phyloP scores from a whole-genome alignment of 64 coral and sea anemone genomes.

The Montipora sp. region DNA sequence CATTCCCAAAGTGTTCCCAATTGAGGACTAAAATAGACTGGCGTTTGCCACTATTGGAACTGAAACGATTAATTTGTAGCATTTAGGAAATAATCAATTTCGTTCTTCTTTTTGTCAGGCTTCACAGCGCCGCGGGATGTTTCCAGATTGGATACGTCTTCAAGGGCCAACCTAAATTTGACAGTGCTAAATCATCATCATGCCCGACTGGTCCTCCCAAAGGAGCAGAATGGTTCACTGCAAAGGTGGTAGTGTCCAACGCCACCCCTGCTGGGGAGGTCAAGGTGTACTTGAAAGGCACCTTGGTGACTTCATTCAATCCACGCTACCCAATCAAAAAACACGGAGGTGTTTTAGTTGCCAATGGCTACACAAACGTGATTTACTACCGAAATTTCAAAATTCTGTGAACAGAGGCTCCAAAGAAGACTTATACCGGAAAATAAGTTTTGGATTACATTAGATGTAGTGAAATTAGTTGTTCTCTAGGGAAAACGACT shows the following conservation, averaged over 20 bases:
- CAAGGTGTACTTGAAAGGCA: constrained; percentile 16
- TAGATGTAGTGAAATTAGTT: too few relatives aligned
- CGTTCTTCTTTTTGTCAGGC: constrained; percentile 1
- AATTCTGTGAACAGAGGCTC: neutral
- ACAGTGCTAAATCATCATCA: neutral
- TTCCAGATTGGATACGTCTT: constrained; percentile 57
- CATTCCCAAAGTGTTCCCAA: too few relatives aligned
- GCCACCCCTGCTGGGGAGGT: constrained; percentile 2
- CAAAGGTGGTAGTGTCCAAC: constrained; percentile 22
- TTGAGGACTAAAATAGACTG: too few relatives aligned
- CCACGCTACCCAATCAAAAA: constrained; percentile 45
- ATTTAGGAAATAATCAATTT: neutral
- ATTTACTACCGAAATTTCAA: constrained; percentile 43
- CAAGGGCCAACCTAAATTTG: constrained; percentile 60
- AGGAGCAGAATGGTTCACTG: constrained; percentile 57
- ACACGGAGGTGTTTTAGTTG: constrained; percentile 56
- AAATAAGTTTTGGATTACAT: neutral
- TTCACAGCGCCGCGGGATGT: constrained; percentile 23
- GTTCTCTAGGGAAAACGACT: too few relatives aligned
- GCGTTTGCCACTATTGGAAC: too few relatives aligned
- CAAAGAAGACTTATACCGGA: neutral
- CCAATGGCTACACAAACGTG: constrained; percentile 59
- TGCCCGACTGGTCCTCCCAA: constrained; percentile 64
- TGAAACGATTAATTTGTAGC: too few relatives aligned
- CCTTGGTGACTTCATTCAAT: constrained; percentile 27